These are phyloP conservation scores for Microdon myrmicae DNA, from an alignment of 2,888 invertebrate species.

Conservation along the genomic window DNA sequence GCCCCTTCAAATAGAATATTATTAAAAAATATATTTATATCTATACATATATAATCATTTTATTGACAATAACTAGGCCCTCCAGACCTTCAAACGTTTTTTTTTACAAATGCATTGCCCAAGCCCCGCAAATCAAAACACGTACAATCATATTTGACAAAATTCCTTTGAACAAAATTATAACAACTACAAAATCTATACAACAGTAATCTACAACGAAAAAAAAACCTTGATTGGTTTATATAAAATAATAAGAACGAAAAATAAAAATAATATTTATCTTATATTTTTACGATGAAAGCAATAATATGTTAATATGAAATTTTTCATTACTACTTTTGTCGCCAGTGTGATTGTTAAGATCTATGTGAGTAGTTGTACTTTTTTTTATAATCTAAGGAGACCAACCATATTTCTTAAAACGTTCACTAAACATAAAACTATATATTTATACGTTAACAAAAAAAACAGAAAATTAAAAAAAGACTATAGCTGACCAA, in stretches of 20 bases:
- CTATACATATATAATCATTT: no score
- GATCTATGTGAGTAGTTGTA: constrained; percentile 56
- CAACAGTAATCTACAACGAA: constrained; percentile 7
- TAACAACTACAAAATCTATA: constrained; percentile 4
- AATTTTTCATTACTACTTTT: constrained; percentile 60
- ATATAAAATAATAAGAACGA: no score
- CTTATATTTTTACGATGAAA: constrained; percentile 10
- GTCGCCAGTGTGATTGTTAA: constrained; percentile 59
- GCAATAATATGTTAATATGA: constrained; percentile 29
- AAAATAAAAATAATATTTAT: background rate
- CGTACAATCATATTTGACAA: constrained; percentile 14
- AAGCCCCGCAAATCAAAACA: no score
- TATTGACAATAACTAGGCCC: constrained; percentile 28
- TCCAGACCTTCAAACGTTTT: constrained; percentile 15
- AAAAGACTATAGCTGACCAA: constrained; percentile 50
- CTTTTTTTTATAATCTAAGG: no score
- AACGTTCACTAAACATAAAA: constrained; percentile 18
- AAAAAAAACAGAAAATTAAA: constrained; percentile 49
- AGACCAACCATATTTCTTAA: no score
- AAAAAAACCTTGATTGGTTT: no score
- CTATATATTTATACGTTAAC: constrained; percentile 31
- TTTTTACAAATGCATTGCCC: no score
- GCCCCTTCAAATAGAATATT: constrained; percentile 19
- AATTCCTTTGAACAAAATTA: constrained; percentile 20
- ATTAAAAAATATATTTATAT: constrained; percentile 6